Evolutionary conservation across 2,888 invertebrate species (phyloP).

Genomic region (Panzeria rudis): DNA sequence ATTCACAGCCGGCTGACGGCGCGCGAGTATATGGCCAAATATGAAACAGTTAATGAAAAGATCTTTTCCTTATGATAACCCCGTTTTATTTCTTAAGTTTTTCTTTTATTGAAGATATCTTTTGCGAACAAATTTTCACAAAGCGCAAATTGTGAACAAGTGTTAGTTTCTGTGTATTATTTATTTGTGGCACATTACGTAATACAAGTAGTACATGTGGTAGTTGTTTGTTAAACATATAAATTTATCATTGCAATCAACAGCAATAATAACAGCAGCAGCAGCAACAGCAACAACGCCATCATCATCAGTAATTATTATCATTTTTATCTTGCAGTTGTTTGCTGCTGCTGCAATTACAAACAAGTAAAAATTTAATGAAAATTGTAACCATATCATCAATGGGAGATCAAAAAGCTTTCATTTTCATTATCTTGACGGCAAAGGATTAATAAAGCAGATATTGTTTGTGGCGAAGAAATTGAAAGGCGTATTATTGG

Average conservation of each 20-base stretch:
- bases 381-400: slow-evolving; percentile 41
- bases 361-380: slow-evolving; percentile 34
- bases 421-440: slow-evolving; percentile 55
- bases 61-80: slow-evolving; percentile 68
- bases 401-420: slow-evolving; percentile 51
- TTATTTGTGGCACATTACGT: slow-evolving; percentile 55
- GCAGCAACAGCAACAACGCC: neutral
- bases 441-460: neutral
- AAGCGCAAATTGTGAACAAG: slow-evolving; percentile 60
- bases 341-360: slow-evolving; percentile 16
- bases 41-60: slow-evolving; percentile 71
- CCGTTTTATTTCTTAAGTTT: slow-evolving; percentile 52
- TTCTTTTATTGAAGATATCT: neutral
- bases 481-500: neutral
- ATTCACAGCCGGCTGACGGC: neutral
- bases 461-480: slow-evolving; percentile 15
- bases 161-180: slow-evolving; percentile 47
- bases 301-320: slow-evolving; percentile 13
- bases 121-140: slow-evolving; percentile 13
- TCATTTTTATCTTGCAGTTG: slow-evolving; percentile 37
- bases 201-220: slow-evolving; percentile 63
- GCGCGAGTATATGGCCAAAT: slow-evolving; percentile 24
- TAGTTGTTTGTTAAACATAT: slow-evolving; percentile 69
- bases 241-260: slow-evolving; percentile 59
- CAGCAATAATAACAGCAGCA: slow-evolving; percentile 25